Conservation (phyloP, 2,797 vertebrate species). For the Lacerta bilineata region DNA sequence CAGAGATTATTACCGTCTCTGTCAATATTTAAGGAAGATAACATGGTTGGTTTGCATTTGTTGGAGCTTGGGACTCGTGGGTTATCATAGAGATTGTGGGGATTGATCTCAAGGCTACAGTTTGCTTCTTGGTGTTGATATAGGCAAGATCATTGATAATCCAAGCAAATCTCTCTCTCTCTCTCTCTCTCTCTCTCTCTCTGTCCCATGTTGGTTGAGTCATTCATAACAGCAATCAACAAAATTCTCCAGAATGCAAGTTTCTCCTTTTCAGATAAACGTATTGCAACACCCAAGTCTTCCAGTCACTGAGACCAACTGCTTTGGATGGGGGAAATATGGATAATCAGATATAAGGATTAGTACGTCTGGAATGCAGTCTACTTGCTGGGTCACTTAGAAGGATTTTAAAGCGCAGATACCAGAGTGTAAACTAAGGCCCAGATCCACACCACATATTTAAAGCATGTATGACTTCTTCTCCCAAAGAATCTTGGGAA, state of each 20-base stretch:
- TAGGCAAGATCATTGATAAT: accelerated
- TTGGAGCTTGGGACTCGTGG: not conserved
- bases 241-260: not conserved
- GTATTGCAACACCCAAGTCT: not conserved
- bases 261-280: not conserved
- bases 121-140: not conserved
- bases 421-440: not conserved
- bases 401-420: not conserved
- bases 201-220: too few species aligned
- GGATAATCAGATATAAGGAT: conserved; percentile 9
- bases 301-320: not conserved
- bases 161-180: not conserved
- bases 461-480: too few species aligned
- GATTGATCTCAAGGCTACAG: not conserved
- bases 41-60: not conserved
- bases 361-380: not conserved
- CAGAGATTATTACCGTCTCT: accelerated
- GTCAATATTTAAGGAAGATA: not conserved
- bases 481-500: too few species aligned
- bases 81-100: not conserved
- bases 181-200: too few species aligned
- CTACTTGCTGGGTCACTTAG: not conserved
- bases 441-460: too few species aligned
- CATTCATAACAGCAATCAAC: not conserved
- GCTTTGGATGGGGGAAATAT: not conserved